phyloP scores from a whole-genome alignment of 92 coral and sea anemone genomes.

The Porites evermanni region DNA sequence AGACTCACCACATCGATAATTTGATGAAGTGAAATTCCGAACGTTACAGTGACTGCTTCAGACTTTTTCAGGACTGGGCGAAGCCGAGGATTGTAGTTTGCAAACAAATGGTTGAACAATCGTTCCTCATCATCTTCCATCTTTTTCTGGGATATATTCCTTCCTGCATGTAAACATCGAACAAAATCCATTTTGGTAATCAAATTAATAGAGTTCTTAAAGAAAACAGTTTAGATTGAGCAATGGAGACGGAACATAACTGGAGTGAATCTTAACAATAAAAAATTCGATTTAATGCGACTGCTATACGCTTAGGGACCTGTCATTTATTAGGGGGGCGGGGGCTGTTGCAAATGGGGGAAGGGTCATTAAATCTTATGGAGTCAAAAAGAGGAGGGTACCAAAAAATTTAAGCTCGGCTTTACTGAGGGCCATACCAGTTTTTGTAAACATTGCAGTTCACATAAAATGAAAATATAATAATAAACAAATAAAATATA shows the following conservation, averaged over 20 bases:
- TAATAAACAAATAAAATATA: conserved; percentile 38
- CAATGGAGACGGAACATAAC: too few species aligned
- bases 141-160: not conserved
- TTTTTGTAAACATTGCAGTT: conserved; percentile 58
- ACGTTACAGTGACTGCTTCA: conserved; percentile 53
- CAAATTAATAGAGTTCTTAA: too few species aligned
- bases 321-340: conserved; percentile 4
- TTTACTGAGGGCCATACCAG: conserved; percentile 54
- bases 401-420: conserved; percentile 45
- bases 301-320: not conserved
- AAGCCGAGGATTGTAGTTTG: conserved; percentile 56
- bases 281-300: too few species aligned
- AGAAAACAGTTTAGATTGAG: too few species aligned
- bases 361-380: conserved; percentile 52
- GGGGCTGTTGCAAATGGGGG: conserved; percentile 53
- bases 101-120: conserved; percentile 39
- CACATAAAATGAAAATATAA: conserved; percentile 48
- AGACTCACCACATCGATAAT: conserved; percentile 61
- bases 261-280: too few species aligned
- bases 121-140: conserved; percentile 61
- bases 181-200: not conserved
- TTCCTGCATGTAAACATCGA: not conserved
- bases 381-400: conserved; percentile 53
- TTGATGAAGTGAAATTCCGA: conserved; percentile 72
- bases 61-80: conserved; percentile 55